These are phyloP conservation scores for Pyralis farinalis DNA, from an alignment of 2,888 invertebrate species.

Conservation along the genomic window DNA sequence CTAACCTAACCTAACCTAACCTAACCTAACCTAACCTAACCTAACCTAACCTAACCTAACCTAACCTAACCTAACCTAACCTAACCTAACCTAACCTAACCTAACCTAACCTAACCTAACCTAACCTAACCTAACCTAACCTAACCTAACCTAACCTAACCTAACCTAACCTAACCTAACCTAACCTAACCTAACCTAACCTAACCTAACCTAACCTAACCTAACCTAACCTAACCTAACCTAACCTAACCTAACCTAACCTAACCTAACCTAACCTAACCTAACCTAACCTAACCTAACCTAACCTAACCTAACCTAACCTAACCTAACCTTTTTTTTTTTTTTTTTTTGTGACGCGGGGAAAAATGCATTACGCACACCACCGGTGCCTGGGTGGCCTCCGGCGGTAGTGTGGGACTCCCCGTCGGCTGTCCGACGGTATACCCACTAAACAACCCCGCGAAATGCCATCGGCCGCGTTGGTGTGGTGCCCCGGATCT, in stretches of 20 bases:
- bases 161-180: background rate
- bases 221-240: background rate
- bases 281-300: background rate
- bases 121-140: background rate
- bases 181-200: background rate
- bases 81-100: background rate
- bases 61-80: background rate
- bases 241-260: background rate
- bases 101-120: background rate
- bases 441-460: no score
- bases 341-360: no score
- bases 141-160: background rate
- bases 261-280: background rate
- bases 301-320: background rate
- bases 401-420: no score
- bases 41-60: background rate
- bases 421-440: no score
- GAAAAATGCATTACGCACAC: no score
- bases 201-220: background rate
- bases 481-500: no score
- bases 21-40: background rate
- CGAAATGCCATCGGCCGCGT: no score
- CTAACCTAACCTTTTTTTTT: background rate
- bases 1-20: background rate
- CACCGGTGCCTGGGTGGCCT: no score